phyloP scores from a whole-genome alignment of 2,888 invertebrate species.

The Rapana venosa region DNA sequence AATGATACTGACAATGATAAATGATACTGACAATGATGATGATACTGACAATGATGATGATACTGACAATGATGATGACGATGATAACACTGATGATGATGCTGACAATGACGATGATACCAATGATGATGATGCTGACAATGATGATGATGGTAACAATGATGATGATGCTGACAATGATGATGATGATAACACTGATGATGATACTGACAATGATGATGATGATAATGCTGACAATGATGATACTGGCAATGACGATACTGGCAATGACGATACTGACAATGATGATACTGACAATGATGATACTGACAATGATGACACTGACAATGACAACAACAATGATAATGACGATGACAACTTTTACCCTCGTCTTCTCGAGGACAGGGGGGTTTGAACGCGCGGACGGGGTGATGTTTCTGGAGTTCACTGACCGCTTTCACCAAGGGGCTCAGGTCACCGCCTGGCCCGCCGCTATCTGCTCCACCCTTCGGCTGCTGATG shows the following conservation, averaged over 20 bases:
- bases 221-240: neutral
- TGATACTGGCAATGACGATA: too few relatives aligned
- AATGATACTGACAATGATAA: neutral
- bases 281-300: too few relatives aligned
- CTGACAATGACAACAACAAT: too few relatives aligned
- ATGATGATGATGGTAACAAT: slow-evolving; percentile 18
- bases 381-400: slow-evolving; percentile 67
- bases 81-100: neutral
- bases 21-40: neutral
- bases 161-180: neutral
- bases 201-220: neutral
- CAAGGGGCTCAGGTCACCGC: slow-evolving; percentile 64
- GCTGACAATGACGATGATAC: neutral
- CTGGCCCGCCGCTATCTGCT: slow-evolving; percentile 67
- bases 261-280: too few relatives aligned
- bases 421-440: slow-evolving; percentile 59
- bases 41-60: neutral
- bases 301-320: too few relatives aligned
- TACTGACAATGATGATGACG: neutral
- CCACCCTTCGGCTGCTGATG: slow-evolving; percentile 53
- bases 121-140: neutral
- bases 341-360: too few relatives aligned
- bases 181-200: neutral
- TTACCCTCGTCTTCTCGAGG: slow-evolving; percentile 16
- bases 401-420: slow-evolving; percentile 66